Base-by-base conservation (phyloP, 1,140 invertebrate genomes). In the Cyclina sinensis region DNA sequence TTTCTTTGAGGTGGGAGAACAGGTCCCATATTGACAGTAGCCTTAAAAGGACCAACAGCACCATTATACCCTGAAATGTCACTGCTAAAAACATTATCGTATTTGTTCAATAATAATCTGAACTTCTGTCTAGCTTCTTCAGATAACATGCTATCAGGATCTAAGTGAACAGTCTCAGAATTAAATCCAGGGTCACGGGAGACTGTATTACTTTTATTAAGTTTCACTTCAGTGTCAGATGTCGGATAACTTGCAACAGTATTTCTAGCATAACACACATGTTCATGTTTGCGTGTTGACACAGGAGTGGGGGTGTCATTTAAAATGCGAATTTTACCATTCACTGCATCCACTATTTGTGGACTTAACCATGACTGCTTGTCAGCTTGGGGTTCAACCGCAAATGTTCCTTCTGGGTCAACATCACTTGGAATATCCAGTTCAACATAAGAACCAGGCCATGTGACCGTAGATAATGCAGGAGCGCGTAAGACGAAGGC, bases 401-500 rank as follows among this genome's bases (percentile, higher is more conserved):
- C 83, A 21, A 79, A 46, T 70, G 57, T 2, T 35, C 24, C 51
- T 21, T 90, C 84, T 27, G 54, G 30, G 18, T 39, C n/a, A 54
- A 86, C n/a, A 37, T 87, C 89, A 39, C 62, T 39, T 37, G 89
- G 90, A 12, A 86, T 21, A n/a, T 43, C 43, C 7, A 92, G 21
- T 54, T 91, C 89, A 24, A 91, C 24, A 46, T 70, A 91, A 1
- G 88, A 81, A 5, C 84, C 91, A 51, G 87, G 81, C 90, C 89
- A 90, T n/a, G 86, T 7, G 0, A 54, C 80, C 1, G 51, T 30
- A n/a, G 86, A 57, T 39, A 82, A 35, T 3, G 32, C 80, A 24
- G 32, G n/a, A n/a, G n/a, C n/a, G n/a, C n/a, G n/a, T n/a, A n/a
- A n/a, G n/a, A n/a, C n/a, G n/a, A n/a, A n/a, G n/a, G n/a, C n/a